Conservation (phyloP, 2,888 invertebrate species). For the Brachyptera putata region DNA sequence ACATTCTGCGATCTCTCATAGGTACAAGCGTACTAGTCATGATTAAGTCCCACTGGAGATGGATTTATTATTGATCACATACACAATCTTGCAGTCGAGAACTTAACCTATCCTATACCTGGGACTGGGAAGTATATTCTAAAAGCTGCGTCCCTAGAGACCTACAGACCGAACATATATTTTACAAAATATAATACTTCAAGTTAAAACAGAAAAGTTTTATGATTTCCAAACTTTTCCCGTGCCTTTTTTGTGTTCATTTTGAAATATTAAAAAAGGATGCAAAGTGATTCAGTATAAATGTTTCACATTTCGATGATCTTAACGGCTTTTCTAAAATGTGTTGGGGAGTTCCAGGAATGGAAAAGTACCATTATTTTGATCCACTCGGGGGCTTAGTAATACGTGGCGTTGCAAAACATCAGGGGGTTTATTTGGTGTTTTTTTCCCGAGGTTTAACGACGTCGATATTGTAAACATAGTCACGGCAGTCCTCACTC, state of each 20-base stretch:
- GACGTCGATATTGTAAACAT: slow-evolving; percentile 1
- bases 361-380: too few species aligned
- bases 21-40: not conserved
- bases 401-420: not conserved
- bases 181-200: too few species aligned
- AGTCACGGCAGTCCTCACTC: not conserved
- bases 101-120: too few species aligned
- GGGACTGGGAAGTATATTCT: not conserved
- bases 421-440: not conserved
- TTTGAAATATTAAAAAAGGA: not conserved
- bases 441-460: not conserved
- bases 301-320: too few species aligned
- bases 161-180: too few species aligned
- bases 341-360: too few species aligned
- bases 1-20: too few species aligned
- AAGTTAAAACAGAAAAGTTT: too few species aligned
- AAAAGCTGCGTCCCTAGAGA: too few species aligned
- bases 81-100: not conserved
- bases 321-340: too few species aligned
- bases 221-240: too few species aligned
- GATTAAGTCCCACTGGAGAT: not conserved
- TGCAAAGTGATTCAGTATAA: not conserved
- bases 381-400: not conserved
- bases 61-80: not conserved
- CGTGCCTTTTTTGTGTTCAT: too few species aligned